phyloP scores from a whole-genome alignment of 2,888 invertebrate genomes.

The Patella caerulea region DNA sequence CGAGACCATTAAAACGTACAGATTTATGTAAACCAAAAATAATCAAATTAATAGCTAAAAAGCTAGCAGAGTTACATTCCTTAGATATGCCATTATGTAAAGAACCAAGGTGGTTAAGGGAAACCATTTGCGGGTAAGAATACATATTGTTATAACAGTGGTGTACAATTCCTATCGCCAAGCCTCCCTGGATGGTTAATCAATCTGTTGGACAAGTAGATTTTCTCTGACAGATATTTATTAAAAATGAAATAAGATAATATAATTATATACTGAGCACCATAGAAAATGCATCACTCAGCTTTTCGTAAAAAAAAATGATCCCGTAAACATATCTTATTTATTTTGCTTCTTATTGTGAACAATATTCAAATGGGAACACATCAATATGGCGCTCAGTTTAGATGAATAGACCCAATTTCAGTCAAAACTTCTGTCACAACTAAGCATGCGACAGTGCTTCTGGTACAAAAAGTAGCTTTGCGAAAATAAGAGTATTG shows the following conservation, averaged over 20 bases:
- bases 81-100: slow-evolving; percentile 94
- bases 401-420: no score
- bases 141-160: neutral
- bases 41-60: slow-evolving; percentile 86
- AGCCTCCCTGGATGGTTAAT: neutral
- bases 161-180: neutral
- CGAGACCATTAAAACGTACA: slow-evolving; percentile 84
- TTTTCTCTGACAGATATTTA: neutral
- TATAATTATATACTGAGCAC: no score
- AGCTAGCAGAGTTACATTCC: slow-evolving; percentile 92
- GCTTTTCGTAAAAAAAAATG: no score
- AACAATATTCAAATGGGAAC: no score
- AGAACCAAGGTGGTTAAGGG: slow-evolving; percentile 95
- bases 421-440: no score
- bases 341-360: no score
- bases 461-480: no score
- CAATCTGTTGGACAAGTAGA: neutral
- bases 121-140: slow-evolving; percentile 83
- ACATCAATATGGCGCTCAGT: no score
- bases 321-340: no score
- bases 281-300: no score
- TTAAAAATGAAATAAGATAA: neutral
- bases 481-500: no score
- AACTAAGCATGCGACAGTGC: no score
- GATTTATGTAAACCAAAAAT: slow-evolving; percentile 86